Conservation (phyloP, 2,797 vertebrate species). For the Allobates femoralis region DNA sequence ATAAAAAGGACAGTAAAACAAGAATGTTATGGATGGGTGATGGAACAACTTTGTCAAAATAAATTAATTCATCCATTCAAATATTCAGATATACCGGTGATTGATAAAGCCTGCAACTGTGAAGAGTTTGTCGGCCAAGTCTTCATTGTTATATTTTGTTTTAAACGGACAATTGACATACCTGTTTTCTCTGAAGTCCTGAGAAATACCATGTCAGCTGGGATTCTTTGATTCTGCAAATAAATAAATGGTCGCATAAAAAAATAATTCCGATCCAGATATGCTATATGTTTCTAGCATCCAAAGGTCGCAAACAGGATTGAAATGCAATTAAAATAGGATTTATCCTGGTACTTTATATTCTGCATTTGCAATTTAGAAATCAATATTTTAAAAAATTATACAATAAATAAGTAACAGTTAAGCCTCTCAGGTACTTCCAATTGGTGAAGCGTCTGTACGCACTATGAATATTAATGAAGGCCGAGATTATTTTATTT, state of each 20-base stretch:
- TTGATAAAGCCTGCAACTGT: neutral
- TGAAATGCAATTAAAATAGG: conserved; percentile 73
- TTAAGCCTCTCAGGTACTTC: conserved; percentile 64
- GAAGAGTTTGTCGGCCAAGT: neutral
- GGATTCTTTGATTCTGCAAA: conserved; percentile 94
- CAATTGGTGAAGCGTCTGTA: conserved; percentile 58
- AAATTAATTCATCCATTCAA: too few species aligned
- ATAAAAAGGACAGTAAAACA: too few species aligned
- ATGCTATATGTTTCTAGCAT: conserved; percentile 67
- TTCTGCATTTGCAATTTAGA: conserved; percentile 70
- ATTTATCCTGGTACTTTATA: conserved; percentile 68
- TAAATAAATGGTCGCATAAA: conserved; percentile 61
- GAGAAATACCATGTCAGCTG: conserved; percentile 97
- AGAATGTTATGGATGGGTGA: too few species aligned
- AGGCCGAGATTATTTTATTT: conserved; percentile 33
- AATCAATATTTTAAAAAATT: conserved; percentile 69
- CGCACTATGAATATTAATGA: conserved; percentile 59
- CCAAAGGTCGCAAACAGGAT: conserved; percentile 69
- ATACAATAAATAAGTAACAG: conserved; percentile 69
- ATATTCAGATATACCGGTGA: neutral
- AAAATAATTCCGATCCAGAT: conserved; percentile 66
- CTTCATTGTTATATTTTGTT: neutral
- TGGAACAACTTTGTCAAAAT: too few species aligned
- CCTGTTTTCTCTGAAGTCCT: conserved; percentile 96
- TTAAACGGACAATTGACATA: conserved; percentile 69